Evolutionary conservation across 2,797 vertebrate genomes (phyloP), one percentile per base, ranked within the genome.

Genomic region (Eulemur coronatus): DNA sequence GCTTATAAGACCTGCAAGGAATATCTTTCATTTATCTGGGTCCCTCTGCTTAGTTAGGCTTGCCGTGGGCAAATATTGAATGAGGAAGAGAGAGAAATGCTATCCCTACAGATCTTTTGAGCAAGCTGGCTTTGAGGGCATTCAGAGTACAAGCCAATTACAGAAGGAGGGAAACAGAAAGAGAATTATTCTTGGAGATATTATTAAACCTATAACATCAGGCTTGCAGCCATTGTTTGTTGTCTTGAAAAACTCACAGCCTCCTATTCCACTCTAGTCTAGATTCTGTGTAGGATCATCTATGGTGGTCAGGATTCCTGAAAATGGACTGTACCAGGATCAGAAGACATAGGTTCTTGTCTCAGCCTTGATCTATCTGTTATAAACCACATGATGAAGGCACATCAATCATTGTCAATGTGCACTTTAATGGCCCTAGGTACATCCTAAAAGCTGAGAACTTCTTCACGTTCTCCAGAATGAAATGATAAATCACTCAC

Each of bases 401-500:
- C 24, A 84, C 35, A 94, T 95, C 78, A 33, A n/a, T 95, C 92
- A 91, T 65, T 88, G 80, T 95, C 94, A 95, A 6, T 0, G 0
- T 81, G 24, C 17, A 75, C 38, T 86, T 91, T 76, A 89, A 69
- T 82, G 30, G 59, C 13, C 48, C 57, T 79, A 93, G 81, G 55
- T 75, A 33, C 24, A 86, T 67, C 81, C 18, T 76, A 57, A 79
- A 48, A 96, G 55, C 33, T 9, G 18, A 92, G 41, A 85, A 90
- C 52, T 79, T 95, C 48, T 89, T 95, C 65, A 75, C 7, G 79
- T 41, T 94, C 89, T 75, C 41, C 35, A 82, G 61, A 92, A 95
- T 50, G 28, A 97, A 85, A 72, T 88, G 85, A 96, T 94, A 89
- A 92, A 92, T 96, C 78, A 92, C n/a, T 50, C 69, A 95, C 84